A percentile compares a stretch with the other conserved stretches of the same genome.
Conservation (phyloP, 2,888 invertebrate genomes). For the Fabriciana adippe region DNA sequence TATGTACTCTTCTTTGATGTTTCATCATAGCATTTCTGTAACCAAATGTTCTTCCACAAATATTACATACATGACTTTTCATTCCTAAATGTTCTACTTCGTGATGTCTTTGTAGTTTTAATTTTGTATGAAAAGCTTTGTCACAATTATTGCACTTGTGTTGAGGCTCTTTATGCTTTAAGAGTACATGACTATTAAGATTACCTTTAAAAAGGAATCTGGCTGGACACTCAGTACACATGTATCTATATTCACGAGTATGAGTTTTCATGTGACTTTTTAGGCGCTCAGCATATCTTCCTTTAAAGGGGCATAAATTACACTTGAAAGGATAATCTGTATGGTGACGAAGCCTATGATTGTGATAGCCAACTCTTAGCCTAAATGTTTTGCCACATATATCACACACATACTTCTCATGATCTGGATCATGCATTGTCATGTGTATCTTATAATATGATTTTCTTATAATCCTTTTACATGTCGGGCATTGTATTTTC, state of each 20-base stretch:
- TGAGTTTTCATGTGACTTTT: slow-evolving; percentile 54
- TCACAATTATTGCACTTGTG: slow-evolving; percentile 56
- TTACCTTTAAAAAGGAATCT: slow-evolving; percentile 56
- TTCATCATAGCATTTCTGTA: slow-evolving; percentile 59
- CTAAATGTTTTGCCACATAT: slow-evolving; percentile 53
- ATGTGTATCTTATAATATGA: slow-evolving; percentile 51
- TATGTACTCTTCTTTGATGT: slow-evolving; percentile 57
- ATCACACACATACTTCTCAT: slow-evolving; percentile 52
- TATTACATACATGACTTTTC: slow-evolving; percentile 55
- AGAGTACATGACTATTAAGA: slow-evolving; percentile 51
- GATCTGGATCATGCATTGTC: slow-evolving; percentile 53
- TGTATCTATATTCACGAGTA: slow-evolving; percentile 53
- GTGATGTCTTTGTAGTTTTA: slow-evolving; percentile 50
- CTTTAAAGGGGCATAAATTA: slow-evolving; percentile 52
- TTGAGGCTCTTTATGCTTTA: slow-evolving; percentile 54
- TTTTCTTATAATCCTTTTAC: slow-evolving; percentile 49
- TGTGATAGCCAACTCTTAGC: slow-evolving; percentile 52
- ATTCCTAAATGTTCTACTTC: slow-evolving; percentile 59
- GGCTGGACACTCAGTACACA: slow-evolving; percentile 56
- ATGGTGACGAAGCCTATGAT: slow-evolving; percentile 51
- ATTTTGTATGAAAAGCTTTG: slow-evolving; percentile 53
- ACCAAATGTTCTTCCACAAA: slow-evolving; percentile 59
- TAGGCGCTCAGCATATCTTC: slow-evolving; percentile 47
- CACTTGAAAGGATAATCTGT: slow-evolving; percentile 52
- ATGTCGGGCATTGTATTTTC: slow-evolving; percentile 51